Evolutionary conservation across 2,888 invertebrate genomes (phyloP).

Genomic region (Coenonympha glycerion): DNA sequence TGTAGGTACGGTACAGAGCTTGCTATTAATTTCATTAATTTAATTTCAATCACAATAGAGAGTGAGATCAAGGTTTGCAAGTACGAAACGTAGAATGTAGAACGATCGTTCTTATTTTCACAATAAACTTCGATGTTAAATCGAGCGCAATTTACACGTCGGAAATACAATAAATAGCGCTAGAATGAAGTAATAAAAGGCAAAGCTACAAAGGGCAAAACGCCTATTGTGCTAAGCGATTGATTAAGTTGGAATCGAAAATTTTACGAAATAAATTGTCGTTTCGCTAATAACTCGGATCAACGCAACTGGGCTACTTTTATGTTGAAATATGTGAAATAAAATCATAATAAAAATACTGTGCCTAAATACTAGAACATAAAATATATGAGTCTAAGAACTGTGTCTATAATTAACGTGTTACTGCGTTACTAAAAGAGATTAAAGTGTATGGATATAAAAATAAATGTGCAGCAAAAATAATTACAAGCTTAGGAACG

Average conservation of each 20-base stretch:
- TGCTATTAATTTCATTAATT: neutral
- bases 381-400: no score
- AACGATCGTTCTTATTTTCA: neutral
- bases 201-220: neutral
- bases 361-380: neutral
- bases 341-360: neutral
- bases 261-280: neutral
- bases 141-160: slow-evolving; percentile 1
- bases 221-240: slow-evolving; percentile 3
- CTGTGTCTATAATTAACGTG: no score
- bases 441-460: no score
- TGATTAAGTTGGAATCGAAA: neutral
- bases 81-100: neutral
- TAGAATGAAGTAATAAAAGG: slow-evolving; percentile 3
- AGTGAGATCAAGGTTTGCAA: neutral
- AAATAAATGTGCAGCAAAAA: no score
- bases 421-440: no score
- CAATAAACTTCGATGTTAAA: slow-evolving; percentile 4
- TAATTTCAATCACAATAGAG: neutral
- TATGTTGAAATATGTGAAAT: neutral
- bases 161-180: slow-evolving; percentile 7
- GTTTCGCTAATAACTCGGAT: neutral
- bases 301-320: neutral
- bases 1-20: neutral
- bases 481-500: no score